A percentile compares a stretch with the other conserved stretches of the same genome.
These are phyloP conservation scores for Mastomys natalensis DNA, from an alignment of 2,113 vertebrate species.

Conservation along the genomic window DNA sequence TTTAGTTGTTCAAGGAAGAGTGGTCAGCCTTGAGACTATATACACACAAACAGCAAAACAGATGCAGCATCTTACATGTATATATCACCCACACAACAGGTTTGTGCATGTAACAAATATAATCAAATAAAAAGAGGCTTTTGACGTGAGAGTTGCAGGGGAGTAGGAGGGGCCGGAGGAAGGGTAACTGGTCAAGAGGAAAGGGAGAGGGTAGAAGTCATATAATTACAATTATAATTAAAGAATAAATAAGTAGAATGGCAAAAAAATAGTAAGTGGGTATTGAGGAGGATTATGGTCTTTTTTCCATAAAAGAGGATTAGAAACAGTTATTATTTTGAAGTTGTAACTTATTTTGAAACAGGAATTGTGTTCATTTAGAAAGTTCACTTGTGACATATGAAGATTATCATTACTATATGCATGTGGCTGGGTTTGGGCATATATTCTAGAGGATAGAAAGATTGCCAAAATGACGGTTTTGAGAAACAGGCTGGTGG, in stretches of 20 bases:
- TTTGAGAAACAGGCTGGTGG: conserved; percentile 16
- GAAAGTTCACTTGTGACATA: background rate
- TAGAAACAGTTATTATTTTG: conserved; percentile 36
- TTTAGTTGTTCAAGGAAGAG: background rate
- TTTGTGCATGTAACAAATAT: background rate
- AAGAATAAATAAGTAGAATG: background rate
- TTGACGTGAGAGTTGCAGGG: no score
- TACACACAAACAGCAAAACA: background rate
- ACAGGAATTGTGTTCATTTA: background rate
- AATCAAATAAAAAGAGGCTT: background rate
- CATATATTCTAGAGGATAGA: background rate
- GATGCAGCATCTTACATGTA: background rate
- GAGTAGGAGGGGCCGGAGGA: no score
- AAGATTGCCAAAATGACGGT: conserved; percentile 22
- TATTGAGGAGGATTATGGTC: background rate
- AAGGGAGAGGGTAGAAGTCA: background rate
- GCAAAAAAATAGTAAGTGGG: background rate
- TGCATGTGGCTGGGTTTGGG: background rate
- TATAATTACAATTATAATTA: background rate
- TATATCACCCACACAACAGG: background rate
- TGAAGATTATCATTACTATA: background rate
- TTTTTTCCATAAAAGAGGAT: background rate
- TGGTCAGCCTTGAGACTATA: background rate
- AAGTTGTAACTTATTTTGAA: conserved; percentile 33
- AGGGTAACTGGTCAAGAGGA: background rate